These are phyloP conservation scores for Enteromius trimaculatus DNA, from an alignment of 2,797 vertebrate species.

Conservation along the genomic window DNA sequence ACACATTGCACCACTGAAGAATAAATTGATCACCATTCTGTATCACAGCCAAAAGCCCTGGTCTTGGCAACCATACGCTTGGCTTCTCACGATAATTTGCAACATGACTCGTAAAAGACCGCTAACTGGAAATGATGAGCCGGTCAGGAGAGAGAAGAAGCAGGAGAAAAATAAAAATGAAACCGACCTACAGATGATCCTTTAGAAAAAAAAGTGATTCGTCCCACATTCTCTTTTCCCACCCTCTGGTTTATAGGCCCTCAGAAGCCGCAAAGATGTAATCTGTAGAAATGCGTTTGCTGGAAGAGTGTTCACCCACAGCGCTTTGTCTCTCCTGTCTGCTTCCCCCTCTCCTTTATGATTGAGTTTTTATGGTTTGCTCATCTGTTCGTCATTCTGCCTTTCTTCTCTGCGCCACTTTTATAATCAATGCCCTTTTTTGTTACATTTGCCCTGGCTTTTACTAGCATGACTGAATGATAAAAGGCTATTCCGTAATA, in stretches of 20 bases:
- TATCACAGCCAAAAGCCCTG: conserved; percentile 31
- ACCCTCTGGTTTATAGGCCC: conserved; percentile 41
- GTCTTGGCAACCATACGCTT: conserved; percentile 65
- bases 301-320: conserved; percentile 61
- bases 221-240: conserved; percentile 22
- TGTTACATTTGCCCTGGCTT: conserved; percentile 39
- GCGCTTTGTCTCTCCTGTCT: conserved; percentile 32
- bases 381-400: conserved; percentile 31
- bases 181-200: conserved; percentile 28
- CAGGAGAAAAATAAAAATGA: conserved; percentile 56
- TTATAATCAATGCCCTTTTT: conserved; percentile 40
- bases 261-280: conserved; percentile 57
- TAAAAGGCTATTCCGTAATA: conserved; percentile 29
- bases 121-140: conserved; percentile 60
- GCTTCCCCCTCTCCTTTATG: conserved; percentile 38
- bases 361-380: conserved; percentile 51
- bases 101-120: conserved; percentile 65
- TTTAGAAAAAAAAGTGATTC: not conserved
- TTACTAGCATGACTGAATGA: conserved; percentile 37
- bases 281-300: conserved; percentile 58
- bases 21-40: conserved; percentile 45
- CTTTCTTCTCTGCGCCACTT: conserved; percentile 19
- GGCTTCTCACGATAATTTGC: conserved; percentile 66
- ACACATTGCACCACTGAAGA: conserved; percentile 12
- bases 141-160: conserved; percentile 45